These are phyloP conservation scores for Scrobipalpa costella DNA, from an alignment of 2,888 invertebrate genomes.

Conservation along the genomic window DNA sequence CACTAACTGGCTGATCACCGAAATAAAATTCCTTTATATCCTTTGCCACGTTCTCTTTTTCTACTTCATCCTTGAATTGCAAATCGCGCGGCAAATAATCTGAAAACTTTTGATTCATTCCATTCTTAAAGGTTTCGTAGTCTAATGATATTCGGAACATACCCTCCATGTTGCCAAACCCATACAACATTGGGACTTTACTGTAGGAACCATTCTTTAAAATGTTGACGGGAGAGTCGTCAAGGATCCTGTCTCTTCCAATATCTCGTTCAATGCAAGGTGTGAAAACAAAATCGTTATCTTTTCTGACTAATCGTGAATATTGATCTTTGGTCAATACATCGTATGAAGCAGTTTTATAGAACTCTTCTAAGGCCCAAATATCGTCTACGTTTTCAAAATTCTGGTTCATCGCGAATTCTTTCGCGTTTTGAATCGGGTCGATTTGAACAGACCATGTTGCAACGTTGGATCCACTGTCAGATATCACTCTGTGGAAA, in stretches of 20 bases:
- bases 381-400: slow-evolving; percentile 45
- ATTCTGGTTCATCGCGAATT: slow-evolving; percentile 39
- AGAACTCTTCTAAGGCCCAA: slow-evolving; percentile 49
- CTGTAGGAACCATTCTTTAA: slow-evolving; percentile 41
- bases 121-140: slow-evolving; percentile 45
- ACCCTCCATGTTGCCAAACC: slow-evolving; percentile 57
- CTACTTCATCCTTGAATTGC: slow-evolving; percentile 39
- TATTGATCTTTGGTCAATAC: slow-evolving; percentile 38
- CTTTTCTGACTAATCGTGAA: slow-evolving; percentile 30
- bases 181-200: slow-evolving; percentile 51
- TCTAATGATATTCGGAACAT: slow-evolving; percentile 37
- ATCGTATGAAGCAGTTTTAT: slow-evolving; percentile 43
- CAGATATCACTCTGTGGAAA: slow-evolving; percentile 51
- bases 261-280: slow-evolving; percentile 37
- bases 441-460: slow-evolving; percentile 45
- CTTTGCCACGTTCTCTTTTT: slow-evolving; percentile 44
- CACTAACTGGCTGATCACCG: slow-evolving; percentile 38
- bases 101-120: slow-evolving; percentile 55
- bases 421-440: slow-evolving; percentile 47
- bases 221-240: slow-evolving; percentile 47
- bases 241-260: slow-evolving; percentile 43
- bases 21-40: slow-evolving; percentile 49
- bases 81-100: slow-evolving; percentile 56
- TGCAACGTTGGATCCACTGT: slow-evolving; percentile 49
- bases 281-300: slow-evolving; percentile 35